These are phyloP conservation scores for Melanotaenia boesemani DNA, from an alignment of 2,797 vertebrate genomes.

Conservation along the genomic window DNA sequence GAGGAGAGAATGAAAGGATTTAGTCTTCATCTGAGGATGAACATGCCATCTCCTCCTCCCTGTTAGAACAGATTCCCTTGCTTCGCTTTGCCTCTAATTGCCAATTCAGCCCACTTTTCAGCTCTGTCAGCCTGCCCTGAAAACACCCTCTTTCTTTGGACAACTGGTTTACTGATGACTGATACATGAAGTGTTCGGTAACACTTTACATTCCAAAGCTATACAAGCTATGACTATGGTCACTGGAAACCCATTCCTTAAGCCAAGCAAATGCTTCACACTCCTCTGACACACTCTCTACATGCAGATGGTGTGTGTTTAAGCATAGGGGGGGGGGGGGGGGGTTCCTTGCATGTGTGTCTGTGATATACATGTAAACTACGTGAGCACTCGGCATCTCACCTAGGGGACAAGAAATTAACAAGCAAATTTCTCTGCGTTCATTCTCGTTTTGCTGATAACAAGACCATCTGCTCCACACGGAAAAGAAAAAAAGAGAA, in stretches of 20 bases:
- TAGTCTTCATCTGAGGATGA: constrained; percentile 76
- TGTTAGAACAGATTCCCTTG: constrained; percentile 64
- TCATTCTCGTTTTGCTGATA: constrained; percentile 90
- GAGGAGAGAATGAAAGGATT: constrained; percentile 70
- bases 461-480: constrained; percentile 87
- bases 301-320: constrained; percentile 85
- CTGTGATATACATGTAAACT: constrained; percentile 23
- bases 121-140: constrained; percentile 58
- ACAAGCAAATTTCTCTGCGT: constrained; percentile 85
- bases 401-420: constrained; percentile 89
- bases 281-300: constrained; percentile 74
- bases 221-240: constrained; percentile 75
- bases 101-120: constrained; percentile 68
- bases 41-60: constrained; percentile 74
- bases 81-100: constrained; percentile 67
- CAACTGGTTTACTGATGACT: constrained; percentile 62
- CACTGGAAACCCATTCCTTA: constrained; percentile 71
- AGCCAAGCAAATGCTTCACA: constrained; percentile 65
- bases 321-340: constrained; percentile 71
- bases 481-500: constrained; percentile 47
- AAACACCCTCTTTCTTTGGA: constrained; percentile 69
- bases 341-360: constrained; percentile 33
- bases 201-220: constrained; percentile 76
- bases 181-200: constrained; percentile 66
- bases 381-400: constrained; percentile 77